phyloP scores from a whole-genome alignment of 2,888 invertebrate genomes.

The Mylabris sibirica region DNA sequence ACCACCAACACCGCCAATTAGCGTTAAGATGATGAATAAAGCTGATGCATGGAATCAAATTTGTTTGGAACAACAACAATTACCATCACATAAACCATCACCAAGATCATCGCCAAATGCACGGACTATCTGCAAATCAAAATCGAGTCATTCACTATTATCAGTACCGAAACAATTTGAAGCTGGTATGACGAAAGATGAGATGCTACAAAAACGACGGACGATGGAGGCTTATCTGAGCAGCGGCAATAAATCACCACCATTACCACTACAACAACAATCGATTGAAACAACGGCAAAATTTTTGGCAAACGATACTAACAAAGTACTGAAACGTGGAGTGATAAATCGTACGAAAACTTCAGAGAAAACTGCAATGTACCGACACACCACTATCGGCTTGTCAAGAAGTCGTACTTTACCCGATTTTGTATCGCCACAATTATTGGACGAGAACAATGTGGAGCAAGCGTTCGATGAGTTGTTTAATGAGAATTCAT shows the following conservation, averaged over 20 bases:
- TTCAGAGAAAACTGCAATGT: slow-evolving; percentile 63
- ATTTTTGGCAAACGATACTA: slow-evolving; percentile 31
- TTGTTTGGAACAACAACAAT: slow-evolving; percentile 58
- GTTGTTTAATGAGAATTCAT: slow-evolving; percentile 67
- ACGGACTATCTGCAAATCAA: slow-evolving; percentile 65
- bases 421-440: slow-evolving; percentile 72
- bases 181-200: slow-evolving; percentile 74
- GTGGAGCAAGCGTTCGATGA: slow-evolving; percentile 90
- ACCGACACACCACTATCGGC: slow-evolving; percentile 57
- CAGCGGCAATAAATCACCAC: slow-evolving; percentile 62
- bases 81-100: slow-evolving; percentile 50
- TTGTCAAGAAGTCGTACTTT: slow-evolving; percentile 79
- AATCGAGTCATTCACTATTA: slow-evolving; percentile 78
- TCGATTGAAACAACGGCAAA: not conserved
- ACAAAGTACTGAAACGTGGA: slow-evolving; percentile 46
- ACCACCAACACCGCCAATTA: slow-evolving; percentile 44
- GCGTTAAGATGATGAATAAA: slow-evolving; percentile 65
- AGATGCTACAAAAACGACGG: slow-evolving; percentile 73
- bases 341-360: slow-evolving; percentile 63
- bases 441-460: slow-evolving; percentile 78
- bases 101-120: slow-evolving; percentile 61
- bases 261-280: slow-evolving; percentile 61
- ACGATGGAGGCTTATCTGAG: slow-evolving; percentile 79
- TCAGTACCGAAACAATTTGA: slow-evolving; percentile 82
- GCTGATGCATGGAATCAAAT: slow-evolving; percentile 85